Percentiles rank a stretch among this genome's conserved stretches.
Evolutionary conservation across 2,797 vertebrate genomes (phyloP).

Genomic region (Siniperca undulata): DNA sequence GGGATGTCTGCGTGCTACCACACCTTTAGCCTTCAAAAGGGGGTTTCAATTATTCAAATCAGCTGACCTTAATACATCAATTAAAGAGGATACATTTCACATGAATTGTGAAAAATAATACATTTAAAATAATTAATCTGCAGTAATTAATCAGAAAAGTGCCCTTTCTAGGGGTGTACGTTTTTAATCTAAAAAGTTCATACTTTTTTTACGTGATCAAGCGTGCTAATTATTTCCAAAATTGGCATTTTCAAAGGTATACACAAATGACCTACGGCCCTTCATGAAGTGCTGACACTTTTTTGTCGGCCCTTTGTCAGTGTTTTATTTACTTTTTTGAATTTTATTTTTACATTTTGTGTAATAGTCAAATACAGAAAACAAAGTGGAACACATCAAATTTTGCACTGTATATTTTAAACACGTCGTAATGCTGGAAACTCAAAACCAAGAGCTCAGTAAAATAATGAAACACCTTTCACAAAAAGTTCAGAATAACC

Average conservation of each 20-base stretch:
- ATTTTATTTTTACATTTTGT: neutral
- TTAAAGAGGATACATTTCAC: conserved; percentile 78
- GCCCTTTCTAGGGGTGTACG: neutral
- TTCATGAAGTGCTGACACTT: accelerated
- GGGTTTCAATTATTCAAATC: conserved; percentile 82
- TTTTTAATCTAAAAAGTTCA: neutral
- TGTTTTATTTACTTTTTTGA: neutral
- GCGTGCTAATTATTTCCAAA: neutral
- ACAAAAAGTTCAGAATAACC: neutral
- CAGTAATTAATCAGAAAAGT: conserved; percentile 45
- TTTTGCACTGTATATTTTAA: neutral
- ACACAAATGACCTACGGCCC: neutral
- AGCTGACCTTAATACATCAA: conserved; percentile 74
- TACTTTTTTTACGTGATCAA: neutral
- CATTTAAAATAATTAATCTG: conserved; percentile 62
- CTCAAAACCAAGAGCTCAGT: neutral
- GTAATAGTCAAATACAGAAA: neutral
- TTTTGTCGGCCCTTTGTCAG: neutral
- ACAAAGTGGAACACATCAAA: neutral
- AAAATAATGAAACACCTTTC: neutral
- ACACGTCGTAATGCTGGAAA: neutral
- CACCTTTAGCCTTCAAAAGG: conserved; percentile 61
- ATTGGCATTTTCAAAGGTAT: neutral
- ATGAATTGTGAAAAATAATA: conserved; percentile 70
- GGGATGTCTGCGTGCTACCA: conserved; percentile 33